Base-by-base conservation (phyloP, 2,888 invertebrate genomes). In the Neria commutata region DNA sequence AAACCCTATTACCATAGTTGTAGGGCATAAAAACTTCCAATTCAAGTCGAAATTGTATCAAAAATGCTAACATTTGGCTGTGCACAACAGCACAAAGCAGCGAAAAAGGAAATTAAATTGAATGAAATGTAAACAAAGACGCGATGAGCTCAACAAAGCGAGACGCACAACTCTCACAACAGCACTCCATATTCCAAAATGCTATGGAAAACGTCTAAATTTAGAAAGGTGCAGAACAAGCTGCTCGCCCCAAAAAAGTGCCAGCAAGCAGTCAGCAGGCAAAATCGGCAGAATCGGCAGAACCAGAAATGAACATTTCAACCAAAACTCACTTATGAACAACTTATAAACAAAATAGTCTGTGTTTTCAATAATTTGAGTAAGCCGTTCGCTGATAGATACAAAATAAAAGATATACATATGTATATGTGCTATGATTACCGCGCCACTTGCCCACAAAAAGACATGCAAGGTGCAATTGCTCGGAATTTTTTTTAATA, bases 91-190 rank as follows among this genome's bases (percentile, higher is more conserved):
- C n/a, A 49, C 11, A 33, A 17, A 17, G 45, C 21, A 10, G 26
- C 47, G 24, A 37, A 16, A 16, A 17, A 56, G 58, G 54, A 56
- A 59, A 56, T 59, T 50, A 48, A 62, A 59, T 59, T 58, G 58
- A 59, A 59, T 62, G 53, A 56, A 54, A 56, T 62, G 56, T 62
- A 62, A 62, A 62, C 62, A 62, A 56, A 59, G n/a, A 37, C 50
- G 50, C 51, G 46, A 37, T 59, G 58, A 59, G 40, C 54, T 54
- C 24, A 53, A 53, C 42, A 19, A n/a, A 16, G 14, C 25, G 42
- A 17, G 16, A 37, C 16, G 21, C 3, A 21, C 19, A 19, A 42
- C 21, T 21, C 21, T 42, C 42, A 8, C 4, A 8, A 8, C 6
- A n/a, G n/a, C n/a, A 37, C 10, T 4, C 6, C 4, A 19, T 19